Conservation (phyloP, 2,888 invertebrate genomes). For the Anorthoa munda region DNA sequence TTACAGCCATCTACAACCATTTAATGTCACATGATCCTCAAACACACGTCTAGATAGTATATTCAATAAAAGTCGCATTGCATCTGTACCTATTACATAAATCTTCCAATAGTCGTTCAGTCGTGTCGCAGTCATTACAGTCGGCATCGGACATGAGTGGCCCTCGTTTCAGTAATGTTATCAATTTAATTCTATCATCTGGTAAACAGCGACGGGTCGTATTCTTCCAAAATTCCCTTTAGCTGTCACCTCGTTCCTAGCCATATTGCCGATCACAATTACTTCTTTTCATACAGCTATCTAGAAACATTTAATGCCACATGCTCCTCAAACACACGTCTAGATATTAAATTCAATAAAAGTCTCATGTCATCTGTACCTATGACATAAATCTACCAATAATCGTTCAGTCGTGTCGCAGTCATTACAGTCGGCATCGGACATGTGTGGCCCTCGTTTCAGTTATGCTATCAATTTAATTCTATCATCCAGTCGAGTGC, state of each 20-base stretch:
- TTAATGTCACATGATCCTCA: too few relatives aligned
- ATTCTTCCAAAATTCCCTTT: too few relatives aligned
- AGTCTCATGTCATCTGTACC: not conserved
- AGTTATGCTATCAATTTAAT: slow-evolving; percentile 58
- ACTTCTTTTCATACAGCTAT: not conserved
- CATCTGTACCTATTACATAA: slow-evolving; percentile 32
- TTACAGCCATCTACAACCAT: not conserved
- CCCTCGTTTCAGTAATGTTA: too few relatives aligned
- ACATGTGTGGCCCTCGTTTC: slow-evolving; percentile 54
- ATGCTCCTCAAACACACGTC: not conserved
- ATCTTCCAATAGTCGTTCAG: slow-evolving; percentile 18
- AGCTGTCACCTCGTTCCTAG: too few relatives aligned
- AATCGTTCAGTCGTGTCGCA: not conserved
- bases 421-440: slow-evolving; percentile 16
- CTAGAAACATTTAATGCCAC: not conserved
- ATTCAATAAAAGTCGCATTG: slow-evolving; percentile 1
- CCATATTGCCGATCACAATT: not conserved
- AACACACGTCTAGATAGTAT: not conserved
- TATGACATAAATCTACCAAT: slow-evolving; percentile 45
- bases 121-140: not conserved
- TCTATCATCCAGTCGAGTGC: slow-evolving; percentile 34
- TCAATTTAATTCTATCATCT: too few relatives aligned
- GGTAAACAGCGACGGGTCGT: too few relatives aligned
- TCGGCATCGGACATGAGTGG: too few relatives aligned
- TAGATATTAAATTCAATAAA: not conserved